Base-by-base conservation (phyloP, 2,888 invertebrate genomes). In the Iphiclides podalirius region DNA sequence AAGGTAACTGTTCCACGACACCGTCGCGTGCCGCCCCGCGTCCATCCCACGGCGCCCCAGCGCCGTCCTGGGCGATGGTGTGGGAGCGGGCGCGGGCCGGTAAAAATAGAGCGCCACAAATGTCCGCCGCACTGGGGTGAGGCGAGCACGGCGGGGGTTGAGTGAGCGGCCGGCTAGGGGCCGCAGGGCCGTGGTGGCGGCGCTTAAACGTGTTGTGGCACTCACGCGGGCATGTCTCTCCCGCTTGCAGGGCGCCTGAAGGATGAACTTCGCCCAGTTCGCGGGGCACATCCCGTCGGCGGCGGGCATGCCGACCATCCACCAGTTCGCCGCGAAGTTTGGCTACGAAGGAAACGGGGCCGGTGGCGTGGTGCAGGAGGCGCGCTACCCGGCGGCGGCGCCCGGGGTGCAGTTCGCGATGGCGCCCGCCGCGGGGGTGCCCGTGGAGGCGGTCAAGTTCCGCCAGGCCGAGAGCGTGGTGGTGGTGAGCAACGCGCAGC, bases 221-320 rank as follows among this genome's bases (percentile, higher is more conserved):
- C 50, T 57, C 42, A 60, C 41, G 33, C 43, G 23, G 26, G 54
- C 43, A 59, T 61, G 62, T 50, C 36, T 28, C 28, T 31, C 41
- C 48, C 47, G 52, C 28, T 63, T 58, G 40, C 63, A 63, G 61
- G 48, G 23, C 41, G 49, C 47, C 7, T 53, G 40, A 67, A 46
- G 40, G 70, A 96, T 96, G 96, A 96, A 96, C 90, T 96, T 96
- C 88, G 92, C 95, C 68, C 95, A 95, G 60, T 96, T 95, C 78
- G 94, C 94, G 66, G 93, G 94, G 66, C 95, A 92, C 81, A 94
- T 94, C 75, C 93, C 94, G 69, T 91, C 93, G 63, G 91, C 93
- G 64, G 91, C 93, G 60, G 91, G 93, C 62, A 92, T 95, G 63
- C 94, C 95, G 58, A 92, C 93, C 52, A 94, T 96, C 72, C 95